These are phyloP conservation scores for Drosophila acutilabella DNA, from an alignment of 2,888 invertebrate species.

Conservation along the genomic window DNA sequence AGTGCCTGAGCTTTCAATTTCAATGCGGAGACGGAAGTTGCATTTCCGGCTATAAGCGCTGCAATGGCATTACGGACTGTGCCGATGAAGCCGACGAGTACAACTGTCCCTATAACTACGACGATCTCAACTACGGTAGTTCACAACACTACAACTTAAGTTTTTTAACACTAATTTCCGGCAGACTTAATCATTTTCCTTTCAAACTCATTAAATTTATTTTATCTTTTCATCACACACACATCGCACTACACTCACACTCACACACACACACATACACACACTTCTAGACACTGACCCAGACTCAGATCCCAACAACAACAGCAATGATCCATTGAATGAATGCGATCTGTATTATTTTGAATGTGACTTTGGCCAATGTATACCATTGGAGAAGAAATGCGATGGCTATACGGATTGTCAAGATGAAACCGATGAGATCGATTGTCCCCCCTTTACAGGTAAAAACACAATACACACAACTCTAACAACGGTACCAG, in stretches of 20 bases:
- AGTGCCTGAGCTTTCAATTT: conserved; percentile 86
- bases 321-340: conserved; percentile 63
- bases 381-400: conserved; percentile 86
- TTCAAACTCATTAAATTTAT: conserved; percentile 25
- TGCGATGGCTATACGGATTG: conserved; percentile 88
- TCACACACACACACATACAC: conserved; percentile 22
- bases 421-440: conserved; percentile 88
- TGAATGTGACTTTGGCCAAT: conserved; percentile 83
- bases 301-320: conserved; percentile 49
- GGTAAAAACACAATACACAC: conserved; percentile 70
- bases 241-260: conserved; percentile 12
- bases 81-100: conserved; percentile 88
- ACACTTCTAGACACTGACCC: conserved; percentile 48
- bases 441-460: conserved; percentile 83
- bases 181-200: too few species aligned
- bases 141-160: not conserved
- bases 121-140: conserved; percentile 83
- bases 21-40: conserved; percentile 88
- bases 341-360: conserved; percentile 84
- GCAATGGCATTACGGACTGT: conserved; percentile 87
- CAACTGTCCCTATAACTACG: conserved; percentile 86
- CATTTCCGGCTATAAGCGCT: conserved; percentile 87
- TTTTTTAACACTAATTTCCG: too few species aligned
- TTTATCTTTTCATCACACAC: conserved; percentile 42
- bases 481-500: conserved; percentile 1